Evolutionary conservation across 2,113 vertebrate species (phyloP).

Genomic region (Alces alces): DNA sequence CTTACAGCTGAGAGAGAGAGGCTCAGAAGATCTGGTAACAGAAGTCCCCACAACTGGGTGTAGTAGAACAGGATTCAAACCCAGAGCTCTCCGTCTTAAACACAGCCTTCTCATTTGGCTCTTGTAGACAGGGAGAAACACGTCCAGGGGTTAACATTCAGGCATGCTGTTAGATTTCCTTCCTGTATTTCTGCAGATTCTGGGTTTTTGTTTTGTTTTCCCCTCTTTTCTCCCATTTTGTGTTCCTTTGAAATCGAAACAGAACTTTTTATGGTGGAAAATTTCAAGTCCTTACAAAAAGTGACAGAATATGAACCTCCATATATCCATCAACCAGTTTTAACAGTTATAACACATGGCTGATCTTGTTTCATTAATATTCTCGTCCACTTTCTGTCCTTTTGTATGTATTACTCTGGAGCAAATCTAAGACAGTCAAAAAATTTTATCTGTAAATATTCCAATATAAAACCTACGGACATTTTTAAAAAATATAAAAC

Average conservation of each 20-base stretch:
- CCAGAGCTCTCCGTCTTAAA: neutral
- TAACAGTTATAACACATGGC: neutral
- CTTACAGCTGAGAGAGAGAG: neutral
- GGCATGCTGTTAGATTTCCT: slow-evolving; percentile 6
- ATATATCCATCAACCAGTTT: neutral
- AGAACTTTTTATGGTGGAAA: slow-evolving; percentile 29
- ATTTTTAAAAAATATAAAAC: neutral
- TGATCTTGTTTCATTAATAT: neutral
- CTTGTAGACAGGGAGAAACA: neutral
- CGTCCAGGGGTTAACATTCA: neutral
- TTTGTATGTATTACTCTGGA: neutral
- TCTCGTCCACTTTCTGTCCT: neutral
- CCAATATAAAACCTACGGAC: neutral
- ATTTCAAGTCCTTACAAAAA: neutral
- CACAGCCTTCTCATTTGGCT: neutral
- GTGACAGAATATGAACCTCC: neutral
- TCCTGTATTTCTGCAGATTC: slow-evolving; percentile 23
- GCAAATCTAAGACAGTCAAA: neutral
- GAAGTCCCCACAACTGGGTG: accelerated
- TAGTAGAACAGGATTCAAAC: neutral
- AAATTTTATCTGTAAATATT: neutral
- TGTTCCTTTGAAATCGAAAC: neutral
- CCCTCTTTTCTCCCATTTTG: neutral
- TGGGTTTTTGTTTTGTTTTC: neutral
- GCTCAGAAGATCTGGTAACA: neutral